Evolutionary conservation across 2,888 invertebrate species (phyloP), one percentile per base, ranked within the genome.

Genomic region (Branchipolynoe longqiensis): DNA sequence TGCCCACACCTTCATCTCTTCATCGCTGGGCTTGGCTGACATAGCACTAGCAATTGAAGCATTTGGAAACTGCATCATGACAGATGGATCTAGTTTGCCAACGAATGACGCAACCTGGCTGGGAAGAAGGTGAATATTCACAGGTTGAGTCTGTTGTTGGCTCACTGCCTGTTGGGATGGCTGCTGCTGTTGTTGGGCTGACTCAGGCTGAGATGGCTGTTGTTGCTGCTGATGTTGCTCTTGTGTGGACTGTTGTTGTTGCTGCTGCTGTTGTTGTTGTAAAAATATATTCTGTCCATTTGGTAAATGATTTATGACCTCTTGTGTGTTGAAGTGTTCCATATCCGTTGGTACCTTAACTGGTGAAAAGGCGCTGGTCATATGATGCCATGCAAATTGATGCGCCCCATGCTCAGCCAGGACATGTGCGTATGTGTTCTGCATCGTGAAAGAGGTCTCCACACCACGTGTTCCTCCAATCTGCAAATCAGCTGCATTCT

Each of bases 221-320:
- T 25, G 31, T 18, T 78, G 78, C n/a, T 41, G 48, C 48, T 78
- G 78, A 8, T 25, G 48, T 12, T 25, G 48, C 18, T 41, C 48
- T 33, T 54, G 78, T 48, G 41, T 41, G 6, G 41, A 31, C 25
- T 78, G 78, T 25, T 25, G 48, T 4, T 48, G 48, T 14, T 41
- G 78, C 25, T 41, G 48, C 28, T 41, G 78, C 8, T 31, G 1
- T 48, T 78, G 78, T 18, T 78, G 78, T 28, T 78, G 78, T 48
- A 78, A 48, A 78, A 78, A 78, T 31, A 78, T 54, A 78, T 78
- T 78, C 78, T 78, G 78, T 78, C 78, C 78, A 78, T 78, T 78
- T 25, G 41, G 78, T 54, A 78, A 14, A 54, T 78, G 78, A 48
- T 78, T 78, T 31, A 78, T 78, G 28, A 78, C 48, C 4, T 78